A percentile compares a stretch with the other conserved stretches of the same genome.
Evolutionary conservation across 2,797 vertebrate genomes (phyloP).

Genomic region (Protosalanx chinensis): DNA sequence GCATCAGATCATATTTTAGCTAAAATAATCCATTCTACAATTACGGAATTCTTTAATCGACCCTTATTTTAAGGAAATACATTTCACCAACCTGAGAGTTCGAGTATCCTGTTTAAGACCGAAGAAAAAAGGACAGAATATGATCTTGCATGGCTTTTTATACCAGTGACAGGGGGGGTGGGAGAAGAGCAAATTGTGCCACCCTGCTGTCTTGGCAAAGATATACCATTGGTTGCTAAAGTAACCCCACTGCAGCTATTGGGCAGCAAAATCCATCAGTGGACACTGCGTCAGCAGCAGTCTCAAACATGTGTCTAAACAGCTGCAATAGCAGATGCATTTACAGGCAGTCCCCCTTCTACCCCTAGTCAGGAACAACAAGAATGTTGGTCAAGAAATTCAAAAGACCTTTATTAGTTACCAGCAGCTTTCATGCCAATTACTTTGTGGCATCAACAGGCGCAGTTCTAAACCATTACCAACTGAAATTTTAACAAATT

Average conservation of each 20-base stretch:
- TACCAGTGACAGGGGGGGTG: slow-evolving; percentile 48
- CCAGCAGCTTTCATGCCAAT: slow-evolving; percentile 76
- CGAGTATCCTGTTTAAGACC: slow-evolving; percentile 49
- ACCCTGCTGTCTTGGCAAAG: slow-evolving; percentile 42
- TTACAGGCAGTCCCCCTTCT: slow-evolving; percentile 7
- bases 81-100: slow-evolving; percentile 53
- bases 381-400: slow-evolving; percentile 57
- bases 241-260: slow-evolving; percentile 48
- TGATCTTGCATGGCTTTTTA: slow-evolving; percentile 59
- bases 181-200: slow-evolving; percentile 45
- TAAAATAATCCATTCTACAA: no score
- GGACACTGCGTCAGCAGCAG: slow-evolving; percentile 19
- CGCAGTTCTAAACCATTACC: slow-evolving; percentile 70
- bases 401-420: slow-evolving; percentile 78
- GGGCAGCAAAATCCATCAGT: slow-evolving; percentile 45
- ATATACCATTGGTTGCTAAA: slow-evolving; percentile 62
- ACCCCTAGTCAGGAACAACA: slow-evolving; percentile 28
- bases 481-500: slow-evolving; percentile 73
- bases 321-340: slow-evolving; percentile 46
- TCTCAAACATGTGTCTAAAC: slow-evolving; percentile 49
- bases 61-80: slow-evolving; percentile 19
- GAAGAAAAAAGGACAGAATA: slow-evolving; percentile 73
- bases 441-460: slow-evolving; percentile 70
- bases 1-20: no score
- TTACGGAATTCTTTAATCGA: no score